Base-by-base conservation (phyloP, 2,888 invertebrate genomes). In the Meloe dianella region DNA sequence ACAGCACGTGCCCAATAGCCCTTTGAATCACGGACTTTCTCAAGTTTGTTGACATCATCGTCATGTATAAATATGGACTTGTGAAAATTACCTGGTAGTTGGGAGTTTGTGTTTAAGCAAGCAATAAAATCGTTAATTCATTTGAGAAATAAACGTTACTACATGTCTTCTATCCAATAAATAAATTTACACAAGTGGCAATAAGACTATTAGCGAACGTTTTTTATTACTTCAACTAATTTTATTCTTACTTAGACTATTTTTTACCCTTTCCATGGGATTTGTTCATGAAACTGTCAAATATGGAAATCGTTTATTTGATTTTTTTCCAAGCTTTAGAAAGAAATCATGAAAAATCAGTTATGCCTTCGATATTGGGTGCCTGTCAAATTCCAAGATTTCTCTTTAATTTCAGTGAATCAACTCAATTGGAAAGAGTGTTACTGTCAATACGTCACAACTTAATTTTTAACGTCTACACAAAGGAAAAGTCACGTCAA, bases 1-100 rank as follows among this genome's bases (percentile, higher is more conserved):
- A 72, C 71, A 74, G 70, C 76, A 74, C 74, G 76, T 75, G 75
- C 74, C 74, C 70, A 71, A 71, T 67, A 65, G 66, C 63, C 67
- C 64, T 67, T 66, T 59, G 35, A 69, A 69, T 69, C 69, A 66
- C 64, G 57, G n/a, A 69, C 64, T 69, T 66, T 69, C 66, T 41
- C 66, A 64, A 69, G 66, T 69, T 66, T 69, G 66, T 68, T 64
- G 69, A 68, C 68, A 64, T 64, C 64, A 65, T 60, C 65, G 62
- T 57, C 64, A 56, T 67, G 27, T 60, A 66, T 66, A 66, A 62
- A 66, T 62, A 66, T 63, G 59, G 59, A 66, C 59, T 62, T 41
- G 51, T 62, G 62, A 47, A 59, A 66, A 66, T 66, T 66, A 66
- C 66, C 47, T 57, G 57, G 65, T 63, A 63, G 54, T 66, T 62